Evolutionary conservation across 2,888 invertebrate species (phyloP).

Genomic region (Amphimallon solstitiale): DNA sequence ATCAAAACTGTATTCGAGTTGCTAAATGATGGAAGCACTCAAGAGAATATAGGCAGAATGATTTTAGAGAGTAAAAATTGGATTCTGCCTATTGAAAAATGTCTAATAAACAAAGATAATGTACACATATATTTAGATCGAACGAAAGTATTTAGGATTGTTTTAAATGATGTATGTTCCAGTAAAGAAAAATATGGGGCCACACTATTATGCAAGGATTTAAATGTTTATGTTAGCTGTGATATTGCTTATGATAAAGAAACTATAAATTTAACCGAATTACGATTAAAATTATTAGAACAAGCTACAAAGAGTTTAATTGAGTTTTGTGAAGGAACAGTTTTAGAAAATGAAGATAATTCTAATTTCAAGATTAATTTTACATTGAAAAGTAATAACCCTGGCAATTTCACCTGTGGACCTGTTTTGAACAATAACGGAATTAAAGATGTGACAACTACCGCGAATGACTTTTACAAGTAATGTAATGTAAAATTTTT

Average conservation of each 20-base stretch:
- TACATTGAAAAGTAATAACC: constrained; percentile 61
- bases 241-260: constrained; percentile 50
- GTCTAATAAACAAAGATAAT: constrained; percentile 62
- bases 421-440: constrained; percentile 70
- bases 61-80: constrained; percentile 64
- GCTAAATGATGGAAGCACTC: constrained; percentile 42
- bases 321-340: constrained; percentile 56
- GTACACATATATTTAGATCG: constrained; percentile 68
- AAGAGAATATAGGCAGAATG: constrained; percentile 57
- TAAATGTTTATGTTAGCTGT: constrained; percentile 45
- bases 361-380: constrained; percentile 57
- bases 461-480: constrained; percentile 67
- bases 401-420: constrained; percentile 66
- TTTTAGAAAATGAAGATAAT: constrained; percentile 53
- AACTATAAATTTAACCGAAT: constrained; percentile 56
- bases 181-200: constrained; percentile 54
- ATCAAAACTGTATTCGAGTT: constrained; percentile 49
- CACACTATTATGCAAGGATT: constrained; percentile 33
- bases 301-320: constrained; percentile 59
- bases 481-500: constrained; percentile 48
- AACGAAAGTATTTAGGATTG: constrained; percentile 50
- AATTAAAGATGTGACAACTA: constrained; percentile 65
- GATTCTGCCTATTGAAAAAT: constrained; percentile 63
- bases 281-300: constrained; percentile 60
- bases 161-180: constrained; percentile 54